These are phyloP conservation scores for human (Homo sapiens) DNA, from an alignment of 2,113 vertebrate genomes.

Conservation along the genomic window GRCh38 chr19:35787001-35787500, in stretches of 20 bases:
- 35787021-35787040: constrained; percentile 83
- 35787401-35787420: constrained; percentile 65
- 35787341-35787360: constrained; percentile 71
- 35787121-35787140: neutral
- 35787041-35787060: constrained; percentile 78
- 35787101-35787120: neutral
- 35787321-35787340: constrained; percentile 45
- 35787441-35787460: constrained; percentile 42
- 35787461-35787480: constrained; percentile 70
- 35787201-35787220: constrained; percentile 79
- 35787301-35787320: constrained; percentile 80
- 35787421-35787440: constrained; percentile 82
- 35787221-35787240: constrained; percentile 86
- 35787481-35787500: constrained; percentile 72
- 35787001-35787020: constrained; percentile 84
- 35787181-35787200: constrained; percentile 64
- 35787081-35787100: neutral
- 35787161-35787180: constrained; percentile 76
- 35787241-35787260: constrained; percentile 88
- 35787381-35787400: constrained; percentile 75
- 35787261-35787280: constrained; percentile 88
- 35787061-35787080: constrained; percentile 71
- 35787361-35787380: constrained; percentile 84
- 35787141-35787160: neutral
- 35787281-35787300: constrained; percentile 88